Conservation (phyloP, 2,888 invertebrate genomes). For the Sinelater perroti region DNA sequence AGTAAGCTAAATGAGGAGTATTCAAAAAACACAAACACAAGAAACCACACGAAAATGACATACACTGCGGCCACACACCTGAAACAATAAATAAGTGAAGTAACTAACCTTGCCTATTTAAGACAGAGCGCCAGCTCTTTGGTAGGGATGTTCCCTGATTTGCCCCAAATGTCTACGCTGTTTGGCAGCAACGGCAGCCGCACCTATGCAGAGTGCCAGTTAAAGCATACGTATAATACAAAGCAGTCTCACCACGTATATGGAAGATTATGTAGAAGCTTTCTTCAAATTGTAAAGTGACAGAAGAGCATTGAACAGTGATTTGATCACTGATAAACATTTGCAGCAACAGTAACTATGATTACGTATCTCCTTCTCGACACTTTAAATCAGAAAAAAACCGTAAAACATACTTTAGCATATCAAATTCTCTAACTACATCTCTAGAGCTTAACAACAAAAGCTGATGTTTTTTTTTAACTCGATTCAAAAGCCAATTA, state of each 20-base stretch:
- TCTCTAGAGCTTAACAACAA: constrained; percentile 27
- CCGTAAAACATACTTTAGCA: constrained; percentile 23
- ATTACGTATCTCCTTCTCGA: neutral
- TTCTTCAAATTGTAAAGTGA: constrained; percentile 22
- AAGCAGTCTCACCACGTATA: constrained; percentile 40
- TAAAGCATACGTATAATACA: constrained; percentile 44
- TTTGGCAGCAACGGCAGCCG: constrained; percentile 82
- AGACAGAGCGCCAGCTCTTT: constrained; percentile 90
- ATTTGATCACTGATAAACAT: neutral
- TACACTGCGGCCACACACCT: constrained; percentile 43
- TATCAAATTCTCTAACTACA: constrained; percentile 22
- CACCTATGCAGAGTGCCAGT: constrained; percentile 69
- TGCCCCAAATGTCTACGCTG: constrained; percentile 85
- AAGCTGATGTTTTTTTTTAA: constrained; percentile 21
- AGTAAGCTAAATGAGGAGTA: constrained; percentile 20
- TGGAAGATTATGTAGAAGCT: constrained; percentile 32
- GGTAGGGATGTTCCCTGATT: constrained; percentile 97
- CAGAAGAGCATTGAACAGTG: neutral
- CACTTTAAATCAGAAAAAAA: constrained; percentile 26
- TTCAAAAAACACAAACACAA: constrained; percentile 39
- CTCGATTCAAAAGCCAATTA: too few relatives aligned
- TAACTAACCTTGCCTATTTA: constrained; percentile 61
- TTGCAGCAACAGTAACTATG: neutral
- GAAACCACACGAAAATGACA: constrained; percentile 36
- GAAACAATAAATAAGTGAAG: constrained; percentile 42